A percentile compares a stretch with the other conserved stretches of the same genome.
phyloP scores from a whole-genome alignment of 1,140 invertebrate species.

The Adoxophyes honmai region DNA sequence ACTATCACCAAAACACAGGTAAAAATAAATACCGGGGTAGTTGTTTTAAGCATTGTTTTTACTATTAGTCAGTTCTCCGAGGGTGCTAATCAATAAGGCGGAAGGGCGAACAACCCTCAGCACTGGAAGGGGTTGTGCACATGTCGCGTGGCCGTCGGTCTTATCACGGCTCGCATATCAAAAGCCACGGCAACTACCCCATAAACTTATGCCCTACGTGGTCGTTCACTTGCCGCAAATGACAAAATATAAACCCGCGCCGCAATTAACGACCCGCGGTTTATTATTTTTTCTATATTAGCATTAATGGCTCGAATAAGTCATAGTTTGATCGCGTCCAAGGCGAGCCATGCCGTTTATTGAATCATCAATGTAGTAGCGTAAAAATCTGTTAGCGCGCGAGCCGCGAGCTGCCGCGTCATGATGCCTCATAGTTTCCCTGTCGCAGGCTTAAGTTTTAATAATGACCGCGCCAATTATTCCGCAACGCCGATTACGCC shows the following conservation, averaged over 20 bases:
- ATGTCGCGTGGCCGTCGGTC: conserved; percentile 59
- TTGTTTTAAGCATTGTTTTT: conserved; percentile 33
- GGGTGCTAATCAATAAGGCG: conserved; percentile 67
- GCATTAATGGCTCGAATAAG: no score
- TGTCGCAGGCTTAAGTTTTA: no score
- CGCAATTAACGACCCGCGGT: no score
- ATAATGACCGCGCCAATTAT: neutral
- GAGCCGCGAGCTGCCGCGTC: no score
- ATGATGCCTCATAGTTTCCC: no score
- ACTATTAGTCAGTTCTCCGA: conserved; percentile 38
- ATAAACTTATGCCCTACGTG: conserved; percentile 13
- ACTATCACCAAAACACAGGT: no score
- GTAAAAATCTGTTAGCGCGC: no score
- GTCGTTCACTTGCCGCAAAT: neutral
- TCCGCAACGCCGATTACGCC: neutral
- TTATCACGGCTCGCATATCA: conserved; percentile 68
- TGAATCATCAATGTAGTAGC: no score
- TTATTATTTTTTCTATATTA: no score
- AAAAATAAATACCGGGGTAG: neutral
- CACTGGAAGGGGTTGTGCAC: conserved; percentile 60
- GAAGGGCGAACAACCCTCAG: conserved; percentile 63
- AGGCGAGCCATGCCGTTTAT: no score
- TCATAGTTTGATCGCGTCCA: no score
- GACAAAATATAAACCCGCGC: neutral
- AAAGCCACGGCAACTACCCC: conserved; percentile 48